phyloP scores from a whole-genome alignment of 2,113 vertebrate genomes.

The Aphyosemion australe region DNA sequence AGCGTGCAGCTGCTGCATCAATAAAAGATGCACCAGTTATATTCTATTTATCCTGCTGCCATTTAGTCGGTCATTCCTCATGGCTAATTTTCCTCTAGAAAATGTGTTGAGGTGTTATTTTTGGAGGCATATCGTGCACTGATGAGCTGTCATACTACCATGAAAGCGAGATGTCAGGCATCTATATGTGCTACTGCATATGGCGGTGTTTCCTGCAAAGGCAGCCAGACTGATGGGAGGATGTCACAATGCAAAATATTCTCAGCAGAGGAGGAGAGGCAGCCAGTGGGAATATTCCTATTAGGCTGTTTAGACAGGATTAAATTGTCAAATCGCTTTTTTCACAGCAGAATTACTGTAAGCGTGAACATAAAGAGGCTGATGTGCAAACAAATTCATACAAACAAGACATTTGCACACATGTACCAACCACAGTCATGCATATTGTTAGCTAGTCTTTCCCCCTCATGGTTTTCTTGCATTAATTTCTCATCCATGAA shows the following conservation, averaged over 20 bases:
- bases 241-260: slow-evolving; percentile 74
- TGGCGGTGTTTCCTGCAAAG: slow-evolving; percentile 28
- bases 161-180: slow-evolving; percentile 49
- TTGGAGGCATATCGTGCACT: slow-evolving; percentile 27
- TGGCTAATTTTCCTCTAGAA: background rate
- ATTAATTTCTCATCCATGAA: no score
- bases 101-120: slow-evolving; percentile 25
- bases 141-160: slow-evolving; percentile 30
- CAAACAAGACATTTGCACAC: slow-evolving; percentile 19
- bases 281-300: slow-evolving; percentile 69
- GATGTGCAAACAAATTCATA: slow-evolving; percentile 27
- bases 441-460: slow-evolving; percentile 24
- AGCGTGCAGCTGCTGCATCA: background rate
- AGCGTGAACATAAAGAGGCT: slow-evolving; percentile 28
- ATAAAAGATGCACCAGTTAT: background rate
- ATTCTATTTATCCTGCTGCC: slow-evolving; percentile 1
- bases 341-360: slow-evolving; percentile 39
- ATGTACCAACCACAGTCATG: slow-evolving; percentile 30
- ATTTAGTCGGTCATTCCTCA: slow-evolving; percentile 5
- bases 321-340: slow-evolving; percentile 74
- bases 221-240: slow-evolving; percentile 44
- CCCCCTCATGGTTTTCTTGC: slow-evolving; percentile 1
- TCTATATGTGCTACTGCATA: slow-evolving; percentile 31
- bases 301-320: slow-evolving; percentile 73
- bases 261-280: slow-evolving; percentile 63